A percentile compares a stretch with the other conserved stretches of the same genome.
These are phyloP conservation scores for Aproaerema taeniolella DNA, from an alignment of 2,888 invertebrate species.

Conservation along the genomic window DNA sequence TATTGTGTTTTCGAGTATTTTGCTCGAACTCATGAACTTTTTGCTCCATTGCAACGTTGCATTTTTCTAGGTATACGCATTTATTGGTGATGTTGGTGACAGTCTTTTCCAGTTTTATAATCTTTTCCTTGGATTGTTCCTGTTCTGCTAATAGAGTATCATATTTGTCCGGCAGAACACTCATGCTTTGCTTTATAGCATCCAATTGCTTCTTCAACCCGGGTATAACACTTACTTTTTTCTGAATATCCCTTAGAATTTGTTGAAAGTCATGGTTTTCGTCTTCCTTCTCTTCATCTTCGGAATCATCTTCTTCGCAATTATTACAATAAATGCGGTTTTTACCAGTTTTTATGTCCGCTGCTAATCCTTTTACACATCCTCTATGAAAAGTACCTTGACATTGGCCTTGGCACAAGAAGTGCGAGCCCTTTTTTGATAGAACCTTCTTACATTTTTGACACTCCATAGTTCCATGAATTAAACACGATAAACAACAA, in stretches of 20 bases:
- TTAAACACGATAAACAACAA: neutral
- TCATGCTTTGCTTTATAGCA: neutral
- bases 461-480: constrained; percentile 15
- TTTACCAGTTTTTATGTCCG: no score
- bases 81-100: neutral
- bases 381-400: constrained; percentile 15
- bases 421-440: constrained; percentile 15
- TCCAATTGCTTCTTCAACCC: neutral
- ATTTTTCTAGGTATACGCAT: constrained; percentile 7
- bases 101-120: neutral
- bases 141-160: constrained; percentile 1
- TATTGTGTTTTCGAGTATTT: no score
- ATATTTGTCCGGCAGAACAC: neutral
- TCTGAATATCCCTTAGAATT: constrained; percentile 1
- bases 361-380: no score
- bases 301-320: constrained; percentile 16
- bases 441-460: constrained; percentile 11
- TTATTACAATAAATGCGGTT: no score
- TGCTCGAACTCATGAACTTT: no score
- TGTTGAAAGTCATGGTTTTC: neutral
- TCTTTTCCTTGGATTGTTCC: neutral
- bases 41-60: no score
- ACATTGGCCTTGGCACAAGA: constrained; percentile 13
- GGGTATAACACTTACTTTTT: neutral
- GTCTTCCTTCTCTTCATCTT: constrained; percentile 6